Evolutionary conservation across 2,113 vertebrate species (phyloP), one percentile per base, ranked within the genome.

Genomic region (Cyprinodon variegatus): DNA sequence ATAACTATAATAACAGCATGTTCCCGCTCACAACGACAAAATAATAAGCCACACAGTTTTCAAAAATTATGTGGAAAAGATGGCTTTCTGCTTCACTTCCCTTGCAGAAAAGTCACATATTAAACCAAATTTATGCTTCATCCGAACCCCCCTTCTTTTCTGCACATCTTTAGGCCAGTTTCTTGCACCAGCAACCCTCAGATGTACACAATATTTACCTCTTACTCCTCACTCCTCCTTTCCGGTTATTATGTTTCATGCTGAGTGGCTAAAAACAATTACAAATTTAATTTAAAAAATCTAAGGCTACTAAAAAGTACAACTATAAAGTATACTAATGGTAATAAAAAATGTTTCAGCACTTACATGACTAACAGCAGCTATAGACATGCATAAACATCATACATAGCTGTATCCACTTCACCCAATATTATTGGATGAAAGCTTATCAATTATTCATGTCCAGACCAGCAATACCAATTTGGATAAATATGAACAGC

Each of bases 51-150:
- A 77, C 65, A 70, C 59, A 53, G 20, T 78, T 78, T 83, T 68
- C 36, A 0, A 39, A 72, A 77, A 81, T 82, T 86, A 82, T 81
- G 75, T 85, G 85, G 87, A 84, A 79, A 84, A 87, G 41, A 48
- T 73, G 69, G 83, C 89, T 90, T 57, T 91, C 91, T 90, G 91
- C 92, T 91, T 91, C 90, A 86, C 89, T 90, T 93, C 88, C 86
- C 91, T 89, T 88, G 90, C 83, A 87, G 79, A 91, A 88, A 86
- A 84, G 81, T 88, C 80, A 91, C 90, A 91, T 93, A 93, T 92
- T 94, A 92, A 94, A 94, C 90, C 83, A 86, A 86, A 89, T 86
- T 79, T 70, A 77, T 80, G 81, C 76, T 45, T 65, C 61, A 13
- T 57, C 12, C 78, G 68, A 74, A 8, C 50, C 20, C 20, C 60